phyloP scores from a whole-genome alignment of 2,113 vertebrate species.

The Ageneiosus marmoratus region DNA sequence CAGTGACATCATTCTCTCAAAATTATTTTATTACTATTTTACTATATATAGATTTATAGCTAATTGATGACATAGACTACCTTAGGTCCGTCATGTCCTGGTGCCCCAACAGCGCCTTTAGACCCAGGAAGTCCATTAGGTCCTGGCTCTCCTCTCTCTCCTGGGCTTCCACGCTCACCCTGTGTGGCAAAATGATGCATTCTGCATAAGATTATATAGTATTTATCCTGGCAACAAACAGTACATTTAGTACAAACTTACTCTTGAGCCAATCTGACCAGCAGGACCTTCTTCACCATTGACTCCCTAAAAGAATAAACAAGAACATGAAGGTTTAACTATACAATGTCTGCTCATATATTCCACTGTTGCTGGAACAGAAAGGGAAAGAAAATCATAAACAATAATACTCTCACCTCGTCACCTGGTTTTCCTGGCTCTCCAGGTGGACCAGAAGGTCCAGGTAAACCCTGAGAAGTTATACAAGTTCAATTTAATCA shows the following conservation, averaged over 20 bases:
- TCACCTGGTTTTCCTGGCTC: slow-evolving; percentile 92
- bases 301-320: slow-evolving; percentile 78
- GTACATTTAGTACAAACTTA: slow-evolving; percentile 64
- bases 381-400: background rate
- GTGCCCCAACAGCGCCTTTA: slow-evolving; percentile 89
- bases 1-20: background rate
- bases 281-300: slow-evolving; percentile 86
- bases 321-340: slow-evolving; percentile 3
- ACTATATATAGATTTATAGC: background rate
- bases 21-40: background rate
- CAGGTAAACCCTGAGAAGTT: slow-evolving; percentile 87
- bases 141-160: slow-evolving; percentile 90
- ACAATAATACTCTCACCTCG: slow-evolving; percentile 72
- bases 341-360: background rate
- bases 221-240: background rate
- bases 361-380: background rate
- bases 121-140: slow-evolving; percentile 83
- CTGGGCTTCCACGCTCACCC: slow-evolving; percentile 95
- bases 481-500: background rate
- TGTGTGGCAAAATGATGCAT: slow-evolving; percentile 51
- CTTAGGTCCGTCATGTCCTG: slow-evolving; percentile 91
- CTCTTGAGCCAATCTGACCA: slow-evolving; percentile 85
- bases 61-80: slow-evolving; percentile 63
- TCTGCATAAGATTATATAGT: background rate
- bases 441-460: slow-evolving; percentile 88